Conservation (phyloP, 30 jellyfish, hydroid and myxozoan species). For the Aurelia aurita region DNA sequence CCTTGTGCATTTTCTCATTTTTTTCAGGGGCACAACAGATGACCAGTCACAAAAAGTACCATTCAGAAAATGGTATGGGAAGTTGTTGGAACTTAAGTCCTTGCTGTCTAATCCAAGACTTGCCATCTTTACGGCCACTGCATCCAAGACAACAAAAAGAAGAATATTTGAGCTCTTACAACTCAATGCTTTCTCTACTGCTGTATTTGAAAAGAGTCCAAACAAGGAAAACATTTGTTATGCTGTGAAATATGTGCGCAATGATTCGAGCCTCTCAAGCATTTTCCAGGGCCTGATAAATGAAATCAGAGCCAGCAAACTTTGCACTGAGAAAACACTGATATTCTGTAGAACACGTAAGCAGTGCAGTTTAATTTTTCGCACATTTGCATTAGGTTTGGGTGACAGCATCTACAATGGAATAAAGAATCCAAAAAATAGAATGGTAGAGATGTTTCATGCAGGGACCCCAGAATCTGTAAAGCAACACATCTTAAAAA, state of each 20-base stretch:
- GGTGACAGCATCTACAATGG: slow-evolving; percentile 11
- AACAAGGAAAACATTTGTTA: slow-evolving; percentile 6
- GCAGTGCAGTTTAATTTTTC: slow-evolving; percentile 10
- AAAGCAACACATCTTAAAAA: not conserved
- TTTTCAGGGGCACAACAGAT: not conserved
- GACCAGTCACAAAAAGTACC: not conserved
- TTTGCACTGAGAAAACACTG: slow-evolving; percentile 16
- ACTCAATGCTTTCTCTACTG: not conserved
- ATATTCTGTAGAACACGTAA: slow-evolving; percentile 21
- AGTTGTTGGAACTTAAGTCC: slow-evolving; percentile 9
- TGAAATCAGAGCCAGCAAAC: not conserved
- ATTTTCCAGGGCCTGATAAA: slow-evolving; percentile 1
- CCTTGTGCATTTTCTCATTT: not conserved
- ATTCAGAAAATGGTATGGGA: slow-evolving; percentile 25
- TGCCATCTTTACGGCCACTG: slow-evolving; percentile 31
- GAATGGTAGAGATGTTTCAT: slow-evolving; percentile 28
- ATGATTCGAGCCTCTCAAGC: not conserved
- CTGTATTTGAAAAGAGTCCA: slow-evolving; percentile 24
- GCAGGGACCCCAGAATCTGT: slow-evolving; percentile 29
- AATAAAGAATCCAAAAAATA: not conserved
- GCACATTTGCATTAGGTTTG: not conserved
- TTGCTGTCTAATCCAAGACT: slow-evolving; percentile 12
- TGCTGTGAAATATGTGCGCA: slow-evolving; percentile 6
- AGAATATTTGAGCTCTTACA: slow-evolving; percentile 16
- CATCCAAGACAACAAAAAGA: too few relatives aligned